Base-by-base conservation (phyloP, 2,797 vertebrate species). In the Typhlichthys subterraneus region DNA sequence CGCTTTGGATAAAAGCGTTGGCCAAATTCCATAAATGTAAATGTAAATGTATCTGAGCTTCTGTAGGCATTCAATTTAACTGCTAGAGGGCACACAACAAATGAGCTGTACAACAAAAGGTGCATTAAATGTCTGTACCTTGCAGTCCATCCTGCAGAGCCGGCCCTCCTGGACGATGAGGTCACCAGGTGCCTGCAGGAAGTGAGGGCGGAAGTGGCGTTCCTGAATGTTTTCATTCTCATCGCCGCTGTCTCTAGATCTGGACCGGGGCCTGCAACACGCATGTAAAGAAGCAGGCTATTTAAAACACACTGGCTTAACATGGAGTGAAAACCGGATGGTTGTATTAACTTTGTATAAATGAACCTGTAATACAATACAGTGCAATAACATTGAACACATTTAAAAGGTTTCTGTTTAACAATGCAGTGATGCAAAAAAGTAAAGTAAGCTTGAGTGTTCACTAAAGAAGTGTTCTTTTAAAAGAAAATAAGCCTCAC, bases 121-220 rank as follows among this genome's bases (percentile, higher is more conserved):
- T n/a, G 42, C 11, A 15, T 14, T 53, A 59, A 23, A 2, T 23
- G 59, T 23, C 31, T 84, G 89, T 88, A 96, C 98, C 93, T 99
- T 99, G 90, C 98, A 99, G 83, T 99, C 98, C 98, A 99, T 99
- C 67, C 98, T 90, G 77, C 97, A 99, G 2, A 99, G 94, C 45
- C 94, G 94, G 17, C 98, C 97, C 89, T 99, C 98, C 85, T 99
- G 97, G 15, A 98, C 94, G 10, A 96, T 97, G 85, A 99, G 90
- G 77, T 99, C 97, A 54, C 98, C 98, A 0, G 98, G 98, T 0
- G 98, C 97, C 90, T 99, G 98, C 87, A 99, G 89, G 92, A 99
- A 99, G 90, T 99, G 97, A 29, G 98, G 98, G 68, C 98, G 95
- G 92, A 99, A 99, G 92, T 99, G 98, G 61, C 98, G 95, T 89